Conservation (phyloP, 2,113 vertebrate species). For the Sprattus sprattus region DNA sequence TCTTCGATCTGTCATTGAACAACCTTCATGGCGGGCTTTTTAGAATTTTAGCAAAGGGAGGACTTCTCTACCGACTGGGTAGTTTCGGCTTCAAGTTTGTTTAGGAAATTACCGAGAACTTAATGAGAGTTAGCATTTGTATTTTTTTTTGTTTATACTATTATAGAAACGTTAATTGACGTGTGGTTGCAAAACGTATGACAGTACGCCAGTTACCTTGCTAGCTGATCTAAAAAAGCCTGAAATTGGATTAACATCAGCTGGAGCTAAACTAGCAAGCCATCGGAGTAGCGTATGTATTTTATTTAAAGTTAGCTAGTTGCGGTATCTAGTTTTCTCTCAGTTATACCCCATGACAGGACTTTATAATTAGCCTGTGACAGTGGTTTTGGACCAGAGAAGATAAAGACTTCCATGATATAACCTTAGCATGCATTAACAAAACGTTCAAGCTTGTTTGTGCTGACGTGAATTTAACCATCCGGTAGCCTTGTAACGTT, state of each 20-base stretch:
- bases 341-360: not conserved
- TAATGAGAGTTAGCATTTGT: not conserved
- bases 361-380: not conserved
- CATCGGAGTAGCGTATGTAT: too few species aligned
- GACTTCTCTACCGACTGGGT: not conserved
- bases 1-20: not conserved
- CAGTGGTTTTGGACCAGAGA: not conserved
- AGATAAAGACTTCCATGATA: not conserved
- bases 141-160: not conserved
- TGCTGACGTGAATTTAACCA: not conserved
- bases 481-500: not conserved
- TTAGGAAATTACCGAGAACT: not conserved
- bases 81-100: not conserved
- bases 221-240: slow-evolving; percentile 19
- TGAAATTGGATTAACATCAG: slow-evolving; percentile 41
- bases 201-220: not conserved
- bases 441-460: not conserved
- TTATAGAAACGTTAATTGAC: not conserved
- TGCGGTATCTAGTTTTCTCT: not conserved
- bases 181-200: too few species aligned
- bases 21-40: slow-evolving; percentile 37
- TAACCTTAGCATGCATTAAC: not conserved
- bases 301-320: not conserved
- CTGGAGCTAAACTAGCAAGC: slow-evolving; percentile 5
- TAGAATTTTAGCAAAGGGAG: not conserved